Conservation (phyloP, 2,797 vertebrate genomes). For the Melanotaenia boesemani region DNA sequence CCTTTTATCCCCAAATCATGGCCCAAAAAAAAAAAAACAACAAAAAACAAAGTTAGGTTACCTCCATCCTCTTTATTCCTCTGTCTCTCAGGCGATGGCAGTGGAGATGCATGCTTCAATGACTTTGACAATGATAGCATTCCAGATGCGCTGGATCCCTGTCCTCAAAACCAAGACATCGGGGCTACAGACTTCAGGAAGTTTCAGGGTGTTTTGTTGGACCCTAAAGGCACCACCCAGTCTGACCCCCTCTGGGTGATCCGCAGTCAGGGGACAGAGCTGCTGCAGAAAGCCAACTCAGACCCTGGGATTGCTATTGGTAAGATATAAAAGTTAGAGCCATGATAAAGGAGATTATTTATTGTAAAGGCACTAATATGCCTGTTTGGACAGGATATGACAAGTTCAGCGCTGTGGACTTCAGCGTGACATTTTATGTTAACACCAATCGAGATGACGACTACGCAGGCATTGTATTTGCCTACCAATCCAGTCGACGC, state of each 20-base stretch:
- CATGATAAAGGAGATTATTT: neutral
- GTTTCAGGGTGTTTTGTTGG: conserved; percentile 95
- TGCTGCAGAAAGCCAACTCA: conserved; percentile 96
- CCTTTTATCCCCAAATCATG: neutral
- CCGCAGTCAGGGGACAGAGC: conserved; percentile 94
- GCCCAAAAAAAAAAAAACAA: neutral
- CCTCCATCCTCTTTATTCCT: conserved; percentile 9
- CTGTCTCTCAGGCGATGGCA: conserved; percentile 85
- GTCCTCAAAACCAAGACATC: conserved; percentile 92
- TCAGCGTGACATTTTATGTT: conserved; percentile 96
- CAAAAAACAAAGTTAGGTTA: neutral
- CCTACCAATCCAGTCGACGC: conserved; percentile 95
- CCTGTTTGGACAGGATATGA: conserved; percentile 86
- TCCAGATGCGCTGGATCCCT: conserved; percentile 93
- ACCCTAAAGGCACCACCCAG: conserved; percentile 96
- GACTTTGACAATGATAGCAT: conserved; percentile 96
- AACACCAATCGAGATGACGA: conserved; percentile 97
- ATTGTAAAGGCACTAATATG: neutral
- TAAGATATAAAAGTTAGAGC: conserved; percentile 66
- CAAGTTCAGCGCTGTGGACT: conserved; percentile 93
- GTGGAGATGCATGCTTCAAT: conserved; percentile 93
- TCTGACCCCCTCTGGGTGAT: conserved; percentile 97
- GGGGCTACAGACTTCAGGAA: conserved; percentile 93
- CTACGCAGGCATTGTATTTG: conserved; percentile 95
- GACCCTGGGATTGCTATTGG: conserved; percentile 97